Base-by-base conservation (phyloP, 2,888 invertebrate genomes). In the Agrochola lychnidis region DNA sequence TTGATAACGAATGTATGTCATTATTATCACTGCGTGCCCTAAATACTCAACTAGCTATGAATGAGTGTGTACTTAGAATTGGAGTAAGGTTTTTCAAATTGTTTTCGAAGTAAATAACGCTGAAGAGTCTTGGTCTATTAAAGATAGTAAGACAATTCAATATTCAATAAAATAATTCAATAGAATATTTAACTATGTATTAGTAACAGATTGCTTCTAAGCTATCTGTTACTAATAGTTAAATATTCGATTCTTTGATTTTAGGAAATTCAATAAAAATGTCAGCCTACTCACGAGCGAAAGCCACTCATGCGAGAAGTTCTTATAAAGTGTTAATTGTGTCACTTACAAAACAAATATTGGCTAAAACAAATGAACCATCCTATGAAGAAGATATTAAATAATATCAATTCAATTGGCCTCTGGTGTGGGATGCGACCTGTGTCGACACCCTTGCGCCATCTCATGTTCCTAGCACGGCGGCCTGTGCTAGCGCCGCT, bases 1-100 rank as follows among this genome's bases (percentile, higher is more conserved):
- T 86, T 80, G 94, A 94, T 94, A 94, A 91, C 84, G 81, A 81
- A 94, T 91, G 88, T 91, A 86, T 94, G 94, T 94, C 94, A 94
- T 88, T 93, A 94, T 91, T 94, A 94, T 94, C 94, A 86, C 76
- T 73, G 71, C 70, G 74, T 91, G 94, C 78, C 94, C 94, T 91
- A 93, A 93, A 94, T 94, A 92, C 78, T 83, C 84, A 85, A 86
- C 79, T 70, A 56, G 73, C 73, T 74, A 85, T 81, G 83, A 86
- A 87, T 89, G 79, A 81, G 89, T 84, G 70, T 85, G 84, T 88
- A 85, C 78, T 86, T 72, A 66, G 56, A 67, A 56, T 72, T 78
- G 73, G 73, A 84, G 73, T 74, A 70, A 74, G 48, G 64, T 72
- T 72, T 78, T 70, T 66, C 48, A 61, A 69, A 57, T 73, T 45